Conservation (phyloP, 2,113 vertebrate species). For the Oreochromis spilurus region DNA sequence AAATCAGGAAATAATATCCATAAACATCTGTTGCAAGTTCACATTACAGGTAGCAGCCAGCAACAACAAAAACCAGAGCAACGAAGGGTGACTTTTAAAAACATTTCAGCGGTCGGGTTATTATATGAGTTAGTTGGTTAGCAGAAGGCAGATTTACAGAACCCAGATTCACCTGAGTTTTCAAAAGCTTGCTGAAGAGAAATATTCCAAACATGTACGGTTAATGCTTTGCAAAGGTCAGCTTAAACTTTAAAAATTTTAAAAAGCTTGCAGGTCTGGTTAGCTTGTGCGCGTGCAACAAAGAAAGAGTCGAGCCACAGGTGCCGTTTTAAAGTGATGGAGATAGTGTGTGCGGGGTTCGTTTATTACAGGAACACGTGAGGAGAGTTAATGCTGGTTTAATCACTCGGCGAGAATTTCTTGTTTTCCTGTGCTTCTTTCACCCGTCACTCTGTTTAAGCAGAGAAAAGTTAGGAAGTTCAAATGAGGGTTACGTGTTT, state of each 20-base stretch:
- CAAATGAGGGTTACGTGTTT: neutral
- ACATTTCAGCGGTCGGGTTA: constrained; percentile 58
- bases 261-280: neutral
- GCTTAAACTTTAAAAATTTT: neutral
- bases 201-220: neutral
- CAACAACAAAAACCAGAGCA: constrained; percentile 1
- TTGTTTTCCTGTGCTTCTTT: constrained; percentile 6
- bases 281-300: neutral
- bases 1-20: constrained; percentile 26
- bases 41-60: constrained; percentile 35
- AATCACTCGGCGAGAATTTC: neutral
- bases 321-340: neutral
- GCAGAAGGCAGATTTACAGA: constrained; percentile 12
- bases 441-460: neutral
- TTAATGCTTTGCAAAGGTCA: neutral
- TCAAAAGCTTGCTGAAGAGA: neutral
- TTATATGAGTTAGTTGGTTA: constrained; percentile 1
- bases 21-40: constrained; percentile 33
- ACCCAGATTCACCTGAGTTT: constrained; percentile 24
- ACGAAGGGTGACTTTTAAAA: constrained; percentile 24
- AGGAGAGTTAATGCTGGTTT: constrained; percentile 27
- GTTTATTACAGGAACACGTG: constrained; percentile 15
- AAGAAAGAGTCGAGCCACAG: neutral
- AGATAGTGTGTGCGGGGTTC: neutral
- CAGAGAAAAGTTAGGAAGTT: neutral